These are phyloP conservation scores for Eupithecia tripunctaria DNA, from an alignment of 2,888 invertebrate genomes.

Conservation along the genomic window DNA sequence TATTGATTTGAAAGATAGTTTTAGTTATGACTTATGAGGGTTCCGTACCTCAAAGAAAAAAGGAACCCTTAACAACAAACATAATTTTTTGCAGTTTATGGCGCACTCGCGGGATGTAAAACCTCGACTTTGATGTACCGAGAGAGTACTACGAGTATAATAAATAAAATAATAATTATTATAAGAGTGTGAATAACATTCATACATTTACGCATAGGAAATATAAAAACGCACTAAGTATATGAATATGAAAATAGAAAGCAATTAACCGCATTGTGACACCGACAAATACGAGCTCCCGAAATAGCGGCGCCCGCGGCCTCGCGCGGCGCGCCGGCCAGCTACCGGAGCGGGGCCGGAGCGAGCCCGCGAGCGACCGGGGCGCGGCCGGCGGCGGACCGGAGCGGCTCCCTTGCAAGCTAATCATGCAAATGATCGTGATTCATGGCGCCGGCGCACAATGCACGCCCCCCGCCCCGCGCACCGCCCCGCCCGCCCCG, in stretches of 20 bases:
- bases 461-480: constrained; percentile 4
- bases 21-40: too few relatives aligned
- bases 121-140: too few relatives aligned
- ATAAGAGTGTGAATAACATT: too few relatives aligned
- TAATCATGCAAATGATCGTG: background rate
- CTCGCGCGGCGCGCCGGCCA: background rate
- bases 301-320: constrained; percentile 1
- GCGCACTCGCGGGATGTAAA: too few relatives aligned
- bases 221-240: background rate
- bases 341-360: background rate
- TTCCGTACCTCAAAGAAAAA: too few relatives aligned
- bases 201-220: background rate
- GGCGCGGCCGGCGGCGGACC: too few relatives aligned
- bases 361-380: constrained; percentile 13
- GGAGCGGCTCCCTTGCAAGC: background rate
- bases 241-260: constrained; percentile 47
- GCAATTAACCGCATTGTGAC: constrained; percentile 59
- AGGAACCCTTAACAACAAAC: too few relatives aligned
- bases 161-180: too few relatives aligned
- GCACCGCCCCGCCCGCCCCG: constrained; percentile 7
- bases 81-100: too few relatives aligned
- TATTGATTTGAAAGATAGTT: too few relatives aligned
- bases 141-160: too few relatives aligned
- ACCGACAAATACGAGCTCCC: constrained; percentile 18
- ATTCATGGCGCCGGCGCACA: constrained; percentile 10